These are phyloP conservation scores for Verasper variegatus DNA, from an alignment of 2,113 vertebrate species.

Conservation along the genomic window DNA sequence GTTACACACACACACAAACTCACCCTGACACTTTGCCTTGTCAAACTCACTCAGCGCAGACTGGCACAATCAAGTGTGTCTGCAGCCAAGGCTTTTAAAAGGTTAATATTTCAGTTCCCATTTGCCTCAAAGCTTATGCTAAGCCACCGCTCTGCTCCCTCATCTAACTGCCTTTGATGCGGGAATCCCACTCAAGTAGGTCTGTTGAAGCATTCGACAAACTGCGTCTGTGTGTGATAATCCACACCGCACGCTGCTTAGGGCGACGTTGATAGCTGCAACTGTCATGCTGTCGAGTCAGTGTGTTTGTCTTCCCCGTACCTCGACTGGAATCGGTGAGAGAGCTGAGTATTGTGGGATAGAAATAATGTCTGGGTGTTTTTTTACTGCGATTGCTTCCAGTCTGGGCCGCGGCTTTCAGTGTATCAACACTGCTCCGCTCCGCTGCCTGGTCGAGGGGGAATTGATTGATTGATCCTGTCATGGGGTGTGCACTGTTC, in stretches of 20 bases:
- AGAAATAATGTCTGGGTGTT: slow-evolving; percentile 2
- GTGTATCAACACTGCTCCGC: slow-evolving; percentile 9
- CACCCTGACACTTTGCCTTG: slow-evolving; percentile 29
- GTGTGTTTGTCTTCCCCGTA: slow-evolving; percentile 30
- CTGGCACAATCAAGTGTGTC: slow-evolving; percentile 56
- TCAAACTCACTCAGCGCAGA: slow-evolving; percentile 54
- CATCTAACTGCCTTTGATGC: slow-evolving; percentile 59
- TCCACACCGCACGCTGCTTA: slow-evolving; percentile 25
- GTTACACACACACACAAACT: slow-evolving; percentile 15
- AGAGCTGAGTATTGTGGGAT: slow-evolving; percentile 15
- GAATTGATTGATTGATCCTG: slow-evolving; percentile 57
- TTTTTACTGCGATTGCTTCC: slow-evolving; percentile 1
- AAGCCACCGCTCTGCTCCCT: slow-evolving; percentile 37
- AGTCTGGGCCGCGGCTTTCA: slow-evolving; percentile 3
- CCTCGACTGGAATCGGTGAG: neutral
- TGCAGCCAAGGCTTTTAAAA: slow-evolving; percentile 56
- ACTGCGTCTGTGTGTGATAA: slow-evolving; percentile 49
- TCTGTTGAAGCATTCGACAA: slow-evolving; percentile 43
- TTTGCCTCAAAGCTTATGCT: slow-evolving; percentile 70
- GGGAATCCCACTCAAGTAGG: slow-evolving; percentile 50
- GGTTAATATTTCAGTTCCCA: slow-evolving; percentile 70
- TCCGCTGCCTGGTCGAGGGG: neutral
- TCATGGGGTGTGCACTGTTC: slow-evolving; percentile 26
- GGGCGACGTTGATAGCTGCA: slow-evolving; percentile 28
- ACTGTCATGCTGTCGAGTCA: slow-evolving; percentile 43